Base-by-base conservation (phyloP, 2,888 invertebrate species). In the Seira musarum region DNA sequence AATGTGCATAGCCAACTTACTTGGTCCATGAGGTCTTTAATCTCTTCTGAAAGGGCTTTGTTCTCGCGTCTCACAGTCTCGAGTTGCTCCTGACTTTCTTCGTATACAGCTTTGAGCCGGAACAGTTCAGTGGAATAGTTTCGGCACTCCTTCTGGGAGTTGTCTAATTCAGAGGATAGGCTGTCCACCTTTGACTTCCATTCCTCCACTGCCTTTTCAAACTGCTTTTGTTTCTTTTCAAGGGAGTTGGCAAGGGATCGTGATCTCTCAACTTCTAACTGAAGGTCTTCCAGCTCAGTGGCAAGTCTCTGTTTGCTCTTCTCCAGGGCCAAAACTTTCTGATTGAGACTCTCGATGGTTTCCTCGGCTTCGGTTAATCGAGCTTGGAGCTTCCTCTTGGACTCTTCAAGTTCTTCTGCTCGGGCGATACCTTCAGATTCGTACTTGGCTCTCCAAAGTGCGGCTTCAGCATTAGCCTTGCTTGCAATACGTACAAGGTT, bases 121-220 rank as follows among this genome's bases (percentile, higher is more conserved):
- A 98, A 99, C 89, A 99, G 92, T 91, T 99, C 99, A 87, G 99
- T 98, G 90, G 98, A 97, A 92, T 97, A 97, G 93, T 98, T 97
- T 90, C 99, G 95, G 93, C 97, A 96, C 91, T 99, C 99, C 91
- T 98, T 97, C 91, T 99, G 98, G 90, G 97, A 96, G 89, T 97
- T 97, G 89, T 99, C 99, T 86, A 99, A 93, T 90, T 99, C 99
- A 88, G 96, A 95, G 86, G 97, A 95, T 88, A 98, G 93, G 90
- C 98, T 98, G 89, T 98, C 97, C 89, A 96, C 96, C 93, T 99
- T 99, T 92, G 97, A 95, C 91, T 99, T 98, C 99, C 99, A 99
- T 94, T 99, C 99, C 87, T 96, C 95, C 90, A 99, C 96, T 91
- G 98, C 97, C 92, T 98, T 98, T 93, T 99, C 99, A 93, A 99